These are phyloP conservation scores for Hyalella azteca DNA, from an alignment of 2,888 invertebrate genomes.

Conservation along the genomic window DNA sequence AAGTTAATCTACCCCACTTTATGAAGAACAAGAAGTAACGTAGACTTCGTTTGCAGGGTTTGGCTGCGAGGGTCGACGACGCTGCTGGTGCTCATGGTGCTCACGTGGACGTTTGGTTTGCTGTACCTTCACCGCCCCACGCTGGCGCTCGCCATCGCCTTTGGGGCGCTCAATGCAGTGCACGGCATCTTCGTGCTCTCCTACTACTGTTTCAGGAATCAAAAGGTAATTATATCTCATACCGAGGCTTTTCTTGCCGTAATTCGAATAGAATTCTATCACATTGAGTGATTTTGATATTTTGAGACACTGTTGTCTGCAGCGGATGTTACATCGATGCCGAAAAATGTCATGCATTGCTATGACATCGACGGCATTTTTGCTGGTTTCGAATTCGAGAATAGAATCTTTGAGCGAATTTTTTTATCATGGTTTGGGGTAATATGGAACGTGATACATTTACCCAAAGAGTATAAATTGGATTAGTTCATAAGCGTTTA, in stretches of 20 bases:
- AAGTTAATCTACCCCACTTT: too few relatives aligned
- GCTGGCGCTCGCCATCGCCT: slow-evolving; percentile 55
- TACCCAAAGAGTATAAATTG: neutral
- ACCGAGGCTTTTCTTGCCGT: too few relatives aligned
- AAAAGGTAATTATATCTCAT: slow-evolving; percentile 58
- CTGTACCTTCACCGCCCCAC: slow-evolving; percentile 56
- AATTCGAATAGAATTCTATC: too few relatives aligned
- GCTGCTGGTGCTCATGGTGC: slow-evolving; percentile 55
- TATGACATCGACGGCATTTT: too few relatives aligned
- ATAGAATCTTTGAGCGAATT: too few relatives aligned
- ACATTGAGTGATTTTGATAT: too few relatives aligned
- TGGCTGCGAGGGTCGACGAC: slow-evolving; percentile 56
- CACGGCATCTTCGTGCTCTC: slow-evolving; percentile 58
- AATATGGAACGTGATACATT: neutral
- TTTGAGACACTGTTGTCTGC: too few relatives aligned
- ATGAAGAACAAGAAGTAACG: too few relatives aligned
- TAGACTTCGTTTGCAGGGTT: slow-evolving; percentile 42
- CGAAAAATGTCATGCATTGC: too few relatives aligned
- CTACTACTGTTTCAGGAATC: slow-evolving; percentile 58
- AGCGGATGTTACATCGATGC: too few relatives aligned
- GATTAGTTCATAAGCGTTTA: neutral
- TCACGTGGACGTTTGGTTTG: slow-evolving; percentile 58
- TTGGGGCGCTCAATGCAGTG: slow-evolving; percentile 57
- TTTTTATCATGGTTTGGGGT: neutral
- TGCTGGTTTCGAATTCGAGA: too few relatives aligned